Evolutionary conservation across 2,113 vertebrate species (phyloP), one percentile per base, ranked within the genome.

Genomic region (Brachypodius melanocephalos): DNA sequence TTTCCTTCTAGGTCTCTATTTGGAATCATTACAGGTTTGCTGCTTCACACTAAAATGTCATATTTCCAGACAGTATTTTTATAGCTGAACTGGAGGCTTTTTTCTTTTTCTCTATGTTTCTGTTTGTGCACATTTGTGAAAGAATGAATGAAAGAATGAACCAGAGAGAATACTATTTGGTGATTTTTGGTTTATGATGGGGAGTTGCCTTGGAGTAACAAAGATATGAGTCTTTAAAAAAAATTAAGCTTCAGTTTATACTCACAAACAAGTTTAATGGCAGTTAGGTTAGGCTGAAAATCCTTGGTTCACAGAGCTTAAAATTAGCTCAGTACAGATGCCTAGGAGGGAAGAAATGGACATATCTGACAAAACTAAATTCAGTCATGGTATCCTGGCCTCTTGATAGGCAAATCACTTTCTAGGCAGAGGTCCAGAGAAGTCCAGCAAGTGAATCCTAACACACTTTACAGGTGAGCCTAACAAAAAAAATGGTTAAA

Each of bases 1-100:
- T 92, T 80, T 77, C 65, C 52, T 71, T 63, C 21, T 63, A 67
- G 26, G 16, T 84, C 11, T 40, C 31, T 71, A 1, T 67, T 94
- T 80, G 34, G 63, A 66, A 49, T 49, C 10, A 48, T 79, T 48
- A 73, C 2, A 65, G 14, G 54, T 57, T 91, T 80, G 42, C 32
- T 76, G 28, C 49, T 83, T 94, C 1, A 2, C 31, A 49, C 36
- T 72, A 61, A 82, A 89, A 78, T 45, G n/a, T 87, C 3, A 0
- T 61, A 49, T 89, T 79, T 69, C 25, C 78, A 49, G n/a, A 24
- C 22, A 32, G 38, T 54, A n/a, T 40, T 83, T 85, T 94, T 83
- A 42, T 14, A 83, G 54, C 26, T 76, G 38, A 88, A 91, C 14
- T 49, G 58, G 15, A 85, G 57, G 22, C 1, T 5, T 29, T 74